phyloP scores from a whole-genome alignment of 1,140 invertebrate species.

The Drosophila tristis region DNA sequence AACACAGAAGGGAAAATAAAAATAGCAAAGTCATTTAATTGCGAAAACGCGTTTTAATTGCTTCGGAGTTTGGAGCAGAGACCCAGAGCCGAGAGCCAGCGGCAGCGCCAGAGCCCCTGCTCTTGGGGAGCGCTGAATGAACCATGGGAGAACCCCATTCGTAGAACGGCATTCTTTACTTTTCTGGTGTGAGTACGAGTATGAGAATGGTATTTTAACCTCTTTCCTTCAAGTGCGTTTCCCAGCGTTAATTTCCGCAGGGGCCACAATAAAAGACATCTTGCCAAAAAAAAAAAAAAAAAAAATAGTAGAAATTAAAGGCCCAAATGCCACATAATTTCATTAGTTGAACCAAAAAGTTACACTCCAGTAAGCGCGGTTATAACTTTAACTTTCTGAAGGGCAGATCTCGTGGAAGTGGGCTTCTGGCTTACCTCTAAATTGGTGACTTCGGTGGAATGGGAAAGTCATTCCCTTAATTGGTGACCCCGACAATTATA shows the following conservation, averaged over 20 bases:
- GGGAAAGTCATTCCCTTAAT: constrained; percentile 38
- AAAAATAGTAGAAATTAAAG: constrained; percentile 19
- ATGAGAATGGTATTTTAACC: constrained; percentile 42
- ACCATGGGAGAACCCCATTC: constrained; percentile 1
- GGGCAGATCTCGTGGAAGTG: constrained; percentile 21
- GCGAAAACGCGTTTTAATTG: constrained; percentile 82
- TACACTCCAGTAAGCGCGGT: constrained; percentile 56
- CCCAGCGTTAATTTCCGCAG: constrained; percentile 59
- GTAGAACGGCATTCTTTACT: constrained; percentile 10
- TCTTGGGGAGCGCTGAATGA: constrained; percentile 5
- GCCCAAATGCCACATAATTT: constrained; percentile 56
- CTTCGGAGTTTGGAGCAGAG: constrained; percentile 49
- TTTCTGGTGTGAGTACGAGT: constrained; percentile 36
- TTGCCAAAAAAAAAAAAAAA: constrained; percentile 43
- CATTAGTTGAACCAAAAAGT: constrained; percentile 42
- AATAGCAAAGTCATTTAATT: constrained; percentile 82
- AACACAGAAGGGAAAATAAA: constrained; percentile 41
- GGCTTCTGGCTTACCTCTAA: too few relatives aligned
- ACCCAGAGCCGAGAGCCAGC: too few relatives aligned
- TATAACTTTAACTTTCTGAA: constrained; percentile 20
- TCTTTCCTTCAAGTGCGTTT: constrained; percentile 42
- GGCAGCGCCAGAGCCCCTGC: too few relatives aligned
- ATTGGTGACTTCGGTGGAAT: neutral
- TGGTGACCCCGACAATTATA: constrained; percentile 50
- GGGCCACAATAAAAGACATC: constrained; percentile 37